A percentile compares a stretch with the other conserved stretches of the same genome.
Conservation (phyloP, 2,888 invertebrate genomes). For the Coecobrya sp. region DNA sequence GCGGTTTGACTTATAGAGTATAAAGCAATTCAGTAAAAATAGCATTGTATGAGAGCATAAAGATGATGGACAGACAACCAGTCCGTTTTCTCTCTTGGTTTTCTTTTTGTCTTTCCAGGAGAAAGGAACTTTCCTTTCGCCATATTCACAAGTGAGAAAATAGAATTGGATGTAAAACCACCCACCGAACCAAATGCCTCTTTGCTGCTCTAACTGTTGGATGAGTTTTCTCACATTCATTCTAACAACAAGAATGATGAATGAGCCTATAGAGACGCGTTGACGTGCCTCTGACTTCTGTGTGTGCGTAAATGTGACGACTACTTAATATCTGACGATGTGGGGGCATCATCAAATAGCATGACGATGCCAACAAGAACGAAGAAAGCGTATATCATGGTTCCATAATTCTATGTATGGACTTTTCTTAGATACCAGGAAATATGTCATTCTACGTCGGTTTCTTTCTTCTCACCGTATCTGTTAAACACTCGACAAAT, state of each 20-base stretch:
- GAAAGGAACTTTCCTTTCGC: background rate
- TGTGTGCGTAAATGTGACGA: conserved; percentile 12
- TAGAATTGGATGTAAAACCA: conserved; percentile 13
- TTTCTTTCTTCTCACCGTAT: background rate
- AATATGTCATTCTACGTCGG: background rate
- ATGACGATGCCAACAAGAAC: background rate
- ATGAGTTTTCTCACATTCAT: conserved; percentile 35
- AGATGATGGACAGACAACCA: conserved; percentile 12
- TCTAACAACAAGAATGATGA: conserved; percentile 29
- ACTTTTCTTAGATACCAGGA: background rate
- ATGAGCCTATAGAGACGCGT: conserved; percentile 33
- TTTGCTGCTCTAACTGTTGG: background rate
- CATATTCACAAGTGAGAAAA: background rate
- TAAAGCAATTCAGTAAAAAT: background rate
- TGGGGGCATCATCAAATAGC: background rate
- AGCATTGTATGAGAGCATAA: background rate
- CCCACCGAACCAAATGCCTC: conserved; percentile 15
- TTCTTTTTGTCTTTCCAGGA: background rate
- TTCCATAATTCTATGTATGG: background rate
- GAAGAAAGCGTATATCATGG: background rate
- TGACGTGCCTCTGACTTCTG: conserved; percentile 17
- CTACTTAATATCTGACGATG: conserved; percentile 31
- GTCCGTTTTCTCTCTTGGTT: background rate
- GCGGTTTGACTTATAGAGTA: background rate
- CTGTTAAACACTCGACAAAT: conserved; percentile 4